Conservation (phyloP, 2,888 invertebrate species). For the Cistogaster globosa region DNA sequence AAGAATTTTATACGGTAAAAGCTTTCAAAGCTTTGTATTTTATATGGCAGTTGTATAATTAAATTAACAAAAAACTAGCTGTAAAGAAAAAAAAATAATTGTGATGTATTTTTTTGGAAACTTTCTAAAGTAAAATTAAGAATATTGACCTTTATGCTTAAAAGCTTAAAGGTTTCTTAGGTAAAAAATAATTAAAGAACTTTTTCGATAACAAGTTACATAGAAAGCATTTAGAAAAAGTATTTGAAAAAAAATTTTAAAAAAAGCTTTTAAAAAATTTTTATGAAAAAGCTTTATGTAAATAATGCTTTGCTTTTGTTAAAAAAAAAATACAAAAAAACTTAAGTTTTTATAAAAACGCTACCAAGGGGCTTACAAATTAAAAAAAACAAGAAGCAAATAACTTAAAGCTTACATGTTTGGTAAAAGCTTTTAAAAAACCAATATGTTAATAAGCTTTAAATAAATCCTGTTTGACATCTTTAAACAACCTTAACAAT, state of each 20-base stretch:
- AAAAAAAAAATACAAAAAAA: too few species aligned
- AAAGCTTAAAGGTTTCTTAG: conserved; percentile 38
- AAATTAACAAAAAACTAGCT: conserved; percentile 25
- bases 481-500: too few species aligned
- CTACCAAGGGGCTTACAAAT: too few species aligned
- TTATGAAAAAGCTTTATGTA: too few species aligned
- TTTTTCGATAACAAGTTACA: conserved; percentile 1
- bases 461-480: too few species aligned
- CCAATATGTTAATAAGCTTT: too few species aligned
- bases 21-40: conserved; percentile 57
- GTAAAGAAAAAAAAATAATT: conserved; percentile 32
- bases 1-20: conserved; percentile 42
- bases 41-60: conserved; percentile 60
- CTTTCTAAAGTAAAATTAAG: background rate
- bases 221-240: too few species aligned
- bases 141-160: conserved; percentile 10
- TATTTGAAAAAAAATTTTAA: background rate
- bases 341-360: too few species aligned
- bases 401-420: too few species aligned
- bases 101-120: conserved; percentile 56
- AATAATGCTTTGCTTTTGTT: too few species aligned
- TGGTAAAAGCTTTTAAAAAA: too few species aligned
- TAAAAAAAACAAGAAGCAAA: too few species aligned
- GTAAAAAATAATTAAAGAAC: background rate
- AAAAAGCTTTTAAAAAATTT: background rate